phyloP scores from a whole-genome alignment of 2,888 invertebrate species.

The Drosophila niveifrons region DNA sequence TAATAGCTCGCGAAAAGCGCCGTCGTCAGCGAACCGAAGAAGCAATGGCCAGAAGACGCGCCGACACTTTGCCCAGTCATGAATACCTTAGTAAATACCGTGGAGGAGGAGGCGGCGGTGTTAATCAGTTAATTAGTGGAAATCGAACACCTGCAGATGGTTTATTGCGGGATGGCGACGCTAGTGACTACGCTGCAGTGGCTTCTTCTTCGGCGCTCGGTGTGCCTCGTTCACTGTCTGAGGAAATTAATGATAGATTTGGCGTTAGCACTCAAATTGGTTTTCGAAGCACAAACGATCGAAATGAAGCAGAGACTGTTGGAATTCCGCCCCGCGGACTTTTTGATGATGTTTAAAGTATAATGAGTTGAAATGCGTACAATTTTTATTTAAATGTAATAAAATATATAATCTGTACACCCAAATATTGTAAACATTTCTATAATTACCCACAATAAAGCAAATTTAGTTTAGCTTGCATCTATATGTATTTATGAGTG shows the following conservation, averaged over 20 bases:
- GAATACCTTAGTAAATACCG: slow-evolving; percentile 81
- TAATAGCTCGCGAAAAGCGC: slow-evolving; percentile 95
- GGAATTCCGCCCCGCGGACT: slow-evolving; percentile 91
- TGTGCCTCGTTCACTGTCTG: slow-evolving; percentile 85
- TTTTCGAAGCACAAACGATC: slow-evolving; percentile 77
- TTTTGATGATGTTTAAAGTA: slow-evolving; percentile 91
- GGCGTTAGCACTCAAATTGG: slow-evolving; percentile 88
- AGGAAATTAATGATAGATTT: slow-evolving; percentile 89
- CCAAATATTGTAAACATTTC: slow-evolving; percentile 46
- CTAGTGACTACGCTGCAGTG: slow-evolving; percentile 89
- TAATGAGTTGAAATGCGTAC: slow-evolving; percentile 57
- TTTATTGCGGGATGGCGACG: slow-evolving; percentile 91
- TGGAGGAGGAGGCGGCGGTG: slow-evolving; percentile 27
- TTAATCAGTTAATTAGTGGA: slow-evolving; percentile 28
- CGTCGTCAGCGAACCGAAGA: slow-evolving; percentile 93
- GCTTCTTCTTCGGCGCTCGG: slow-evolving; percentile 84
- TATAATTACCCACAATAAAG: slow-evolving; percentile 32
- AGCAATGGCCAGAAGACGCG: slow-evolving; percentile 89
- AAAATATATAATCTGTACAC: too few species aligned
- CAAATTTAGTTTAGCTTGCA: not conserved
- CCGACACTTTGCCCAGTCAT: slow-evolving; percentile 58
- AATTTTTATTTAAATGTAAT: slow-evolving; percentile 36
- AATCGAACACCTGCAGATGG: slow-evolving; percentile 86
- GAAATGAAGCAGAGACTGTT: slow-evolving; percentile 84
- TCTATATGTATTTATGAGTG: not conserved